These are phyloP conservation scores for Colletes collaris DNA, from an alignment of 2,888 invertebrate species.

Conservation along the genomic window DNA sequence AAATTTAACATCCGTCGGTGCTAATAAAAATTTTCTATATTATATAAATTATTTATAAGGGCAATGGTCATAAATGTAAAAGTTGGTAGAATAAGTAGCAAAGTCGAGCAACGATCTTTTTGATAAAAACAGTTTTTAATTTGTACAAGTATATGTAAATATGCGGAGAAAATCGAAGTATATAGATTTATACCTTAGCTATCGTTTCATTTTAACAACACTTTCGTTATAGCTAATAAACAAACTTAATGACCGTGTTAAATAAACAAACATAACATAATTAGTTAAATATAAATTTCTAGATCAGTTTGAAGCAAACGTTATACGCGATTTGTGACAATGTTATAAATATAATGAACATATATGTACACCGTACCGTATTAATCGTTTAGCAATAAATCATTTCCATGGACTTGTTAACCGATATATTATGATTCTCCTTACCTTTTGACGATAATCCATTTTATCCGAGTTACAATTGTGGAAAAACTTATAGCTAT, in stretches of 20 bases:
- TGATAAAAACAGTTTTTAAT: neutral
- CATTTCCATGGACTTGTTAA: neutral
- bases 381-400: constrained; percentile 2
- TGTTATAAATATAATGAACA: too few species aligned
- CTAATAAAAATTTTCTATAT: too few species aligned
- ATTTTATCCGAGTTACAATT: constrained; percentile 72
- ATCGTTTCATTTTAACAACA: neutral
- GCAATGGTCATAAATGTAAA: neutral
- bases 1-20: neutral
- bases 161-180: neutral
- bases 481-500: constrained; percentile 70
- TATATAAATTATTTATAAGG: neutral
- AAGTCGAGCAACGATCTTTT: neutral
- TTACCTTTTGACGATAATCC: constrained; percentile 79
- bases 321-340: constrained; percentile 5
- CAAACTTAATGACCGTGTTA: neutral
- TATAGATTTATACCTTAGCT: neutral
- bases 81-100: neutral
- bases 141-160: too few species aligned
- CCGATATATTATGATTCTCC: constrained; percentile 12
- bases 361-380: neutral
- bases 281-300: neutral
- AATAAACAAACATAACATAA: constrained; percentile 9
- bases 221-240: neutral
- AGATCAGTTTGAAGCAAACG: constrained; percentile 8